Base-by-base conservation (phyloP, 2,113 vertebrate genomes). In the Pseudois nayaur region DNA sequence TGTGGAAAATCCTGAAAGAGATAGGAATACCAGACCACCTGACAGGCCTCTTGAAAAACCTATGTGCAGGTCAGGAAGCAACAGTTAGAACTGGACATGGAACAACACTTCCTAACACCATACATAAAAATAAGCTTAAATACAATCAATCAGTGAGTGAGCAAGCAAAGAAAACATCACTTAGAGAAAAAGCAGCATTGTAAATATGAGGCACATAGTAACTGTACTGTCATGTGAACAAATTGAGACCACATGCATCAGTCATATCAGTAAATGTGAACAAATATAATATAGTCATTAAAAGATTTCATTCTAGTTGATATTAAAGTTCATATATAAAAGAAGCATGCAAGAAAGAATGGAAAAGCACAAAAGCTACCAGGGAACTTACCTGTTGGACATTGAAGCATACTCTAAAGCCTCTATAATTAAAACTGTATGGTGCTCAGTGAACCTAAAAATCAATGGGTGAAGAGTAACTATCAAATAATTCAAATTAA, bases 381-480 rank as follows among this genome's bases (percentile, higher is more conserved):
- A 6, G 23, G 59, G 8, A 1, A 6, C 17, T 12, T 25, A 33
- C 5, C 52, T 43, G 2, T 10, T 5, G 0, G 31, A 36, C 59
- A 9, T 14, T 23, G 2, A 82, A 40, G 31, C 48, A 6, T 8
- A 67, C 52, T 21, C 33, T 21, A 4, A 36, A 81, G 48, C 81
- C 25, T 3, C 52, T 13, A 0, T 40, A 45, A 40, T 25, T 33
- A 36, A 54, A 82, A 43, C 52, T 8, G 19, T 10, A 2, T 29
- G 60, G 10, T 48, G 12, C 11, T 8, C 48, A 50, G 48, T 50
- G 48, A 50, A 50, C 48, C 48, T 50, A 50, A 50, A 50, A 50
- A 50, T 50, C 48, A 50, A 12, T 50, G 12, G 48, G 48, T 50
- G 12, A 50, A 50, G 48, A 50, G 48, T 50, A 50, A 50, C 48